Percentiles rank a stretch among this genome's conserved stretches.
These are phyloP conservation scores for Leuctra nigra DNA, from an alignment of 2,888 invertebrate species.

Conservation along the genomic window DNA sequence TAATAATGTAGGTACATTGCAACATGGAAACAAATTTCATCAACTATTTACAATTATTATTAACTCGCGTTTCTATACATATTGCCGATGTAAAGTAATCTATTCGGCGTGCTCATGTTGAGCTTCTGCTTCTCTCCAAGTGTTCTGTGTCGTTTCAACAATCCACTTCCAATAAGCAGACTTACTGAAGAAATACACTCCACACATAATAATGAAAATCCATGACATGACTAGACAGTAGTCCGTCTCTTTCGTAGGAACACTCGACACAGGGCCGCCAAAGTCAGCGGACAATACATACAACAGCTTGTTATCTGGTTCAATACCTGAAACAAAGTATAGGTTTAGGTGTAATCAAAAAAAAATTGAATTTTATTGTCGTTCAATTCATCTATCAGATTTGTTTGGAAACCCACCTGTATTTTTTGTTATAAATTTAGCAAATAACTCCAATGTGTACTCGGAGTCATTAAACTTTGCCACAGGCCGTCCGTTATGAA, in stretches of 20 bases:
- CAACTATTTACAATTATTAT: too few species aligned
- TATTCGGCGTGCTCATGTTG: slow-evolving; percentile 71
- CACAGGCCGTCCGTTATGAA: slow-evolving; percentile 81
- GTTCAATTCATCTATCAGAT: too few species aligned
- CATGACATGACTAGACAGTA: slow-evolving; percentile 77
- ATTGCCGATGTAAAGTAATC: too few species aligned
- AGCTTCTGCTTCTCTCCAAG: slow-evolving; percentile 83
- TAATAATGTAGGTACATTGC: too few species aligned
- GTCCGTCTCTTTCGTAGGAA: slow-evolving; percentile 70
- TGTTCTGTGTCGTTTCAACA: slow-evolving; percentile 75
- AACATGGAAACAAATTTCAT: too few species aligned
- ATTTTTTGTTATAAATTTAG: slow-evolving; percentile 66
- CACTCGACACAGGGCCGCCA: slow-evolving; percentile 71
- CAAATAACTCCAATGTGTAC: slow-evolving; percentile 70
- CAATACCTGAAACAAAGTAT: slow-evolving; percentile 44
- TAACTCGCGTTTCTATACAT: too few species aligned
- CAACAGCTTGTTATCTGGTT: slow-evolving; percentile 53
- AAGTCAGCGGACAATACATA: slow-evolving; percentile 66
- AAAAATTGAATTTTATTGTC: not conserved
- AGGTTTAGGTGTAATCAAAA: slow-evolving; percentile 10
- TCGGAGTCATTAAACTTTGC: slow-evolving; percentile 79
- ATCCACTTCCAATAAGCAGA: slow-evolving; percentile 72
- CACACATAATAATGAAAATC: slow-evolving; percentile 71
- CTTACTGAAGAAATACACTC: slow-evolving; percentile 66
- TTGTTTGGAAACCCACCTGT: slow-evolving; percentile 49